phyloP scores from a whole-genome alignment of 64 coral and sea anemone species.

The Stichodactyla helianthus region DNA sequence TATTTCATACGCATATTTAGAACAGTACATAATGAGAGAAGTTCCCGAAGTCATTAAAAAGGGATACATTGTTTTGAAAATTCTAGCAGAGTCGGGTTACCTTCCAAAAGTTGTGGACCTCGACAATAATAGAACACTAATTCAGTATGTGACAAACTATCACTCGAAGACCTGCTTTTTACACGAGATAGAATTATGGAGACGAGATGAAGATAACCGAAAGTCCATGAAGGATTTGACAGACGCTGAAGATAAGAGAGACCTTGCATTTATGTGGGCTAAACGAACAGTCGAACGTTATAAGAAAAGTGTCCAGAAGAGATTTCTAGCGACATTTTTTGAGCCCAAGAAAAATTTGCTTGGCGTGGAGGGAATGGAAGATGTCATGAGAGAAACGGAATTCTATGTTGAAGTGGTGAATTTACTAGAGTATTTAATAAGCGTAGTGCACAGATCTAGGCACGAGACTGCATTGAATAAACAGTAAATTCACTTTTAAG shows the following conservation, averaged over 20 bases:
- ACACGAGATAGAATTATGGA: constrained; percentile 17
- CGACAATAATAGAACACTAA: constrained; percentile 18
- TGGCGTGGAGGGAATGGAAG: constrained; percentile 15
- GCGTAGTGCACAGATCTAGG: neutral
- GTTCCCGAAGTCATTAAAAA: constrained; percentile 16
- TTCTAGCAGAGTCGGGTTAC: constrained; percentile 9
- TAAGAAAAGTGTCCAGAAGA: constrained; percentile 13
- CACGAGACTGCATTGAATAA: too few relatives aligned
- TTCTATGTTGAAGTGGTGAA: constrained; percentile 9
- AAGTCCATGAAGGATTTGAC: neutral
- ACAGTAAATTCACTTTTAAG: too few relatives aligned
- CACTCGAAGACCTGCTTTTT: constrained; percentile 37
- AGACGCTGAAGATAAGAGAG: neutral
- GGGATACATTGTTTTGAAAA: constrained; percentile 28
- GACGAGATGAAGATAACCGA: neutral
- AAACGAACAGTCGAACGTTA: constrained; percentile 11
- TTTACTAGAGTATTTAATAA: constrained; percentile 8
- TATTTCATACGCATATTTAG: constrained; percentile 30
- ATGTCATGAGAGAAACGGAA: constrained; percentile 4
- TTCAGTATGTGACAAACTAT: constrained; percentile 22
- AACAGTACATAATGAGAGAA: constrained; percentile 24
- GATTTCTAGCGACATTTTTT: constrained; percentile 23
- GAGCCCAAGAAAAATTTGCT: constrained; percentile 28
- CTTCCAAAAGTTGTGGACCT: constrained; percentile 34
- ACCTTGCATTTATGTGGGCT: constrained; percentile 1